Conservation (phyloP, 2,113 vertebrate genomes). For the Lamprologus callipterus region DNA sequence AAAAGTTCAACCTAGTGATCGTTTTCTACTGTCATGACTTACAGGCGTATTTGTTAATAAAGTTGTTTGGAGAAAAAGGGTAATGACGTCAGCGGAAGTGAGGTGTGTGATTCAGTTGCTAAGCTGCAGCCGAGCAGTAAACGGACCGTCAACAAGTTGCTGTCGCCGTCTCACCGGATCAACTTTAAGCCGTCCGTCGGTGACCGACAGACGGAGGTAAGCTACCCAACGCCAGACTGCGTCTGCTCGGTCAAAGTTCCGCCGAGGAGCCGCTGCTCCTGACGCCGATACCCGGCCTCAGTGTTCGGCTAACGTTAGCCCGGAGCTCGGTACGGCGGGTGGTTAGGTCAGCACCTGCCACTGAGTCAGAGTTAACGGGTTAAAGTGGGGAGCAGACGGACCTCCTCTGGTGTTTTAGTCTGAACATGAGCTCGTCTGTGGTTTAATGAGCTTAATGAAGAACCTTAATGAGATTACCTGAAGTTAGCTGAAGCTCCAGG, state of each 20-base stretch:
- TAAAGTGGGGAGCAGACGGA: neutral
- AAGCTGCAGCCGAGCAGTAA: slow-evolving; percentile 10
- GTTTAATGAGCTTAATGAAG: neutral
- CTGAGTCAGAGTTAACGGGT: neutral
- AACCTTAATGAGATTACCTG: neutral
- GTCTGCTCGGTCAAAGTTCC: neutral
- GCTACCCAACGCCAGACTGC: neutral
- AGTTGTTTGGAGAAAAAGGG: fast-evolving
- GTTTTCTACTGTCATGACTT: neutral
- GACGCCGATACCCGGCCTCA: fast-evolving
- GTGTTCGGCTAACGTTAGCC: neutral
- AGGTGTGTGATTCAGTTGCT: slow-evolving; percentile 17
- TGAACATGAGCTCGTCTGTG: neutral
- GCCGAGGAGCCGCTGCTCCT: neutral
- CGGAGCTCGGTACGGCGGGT: neutral
- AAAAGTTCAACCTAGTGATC: neutral
- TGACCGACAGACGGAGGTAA: neutral
- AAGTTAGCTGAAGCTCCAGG: neutral
- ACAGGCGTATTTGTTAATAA: neutral
- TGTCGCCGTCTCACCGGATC: neutral
- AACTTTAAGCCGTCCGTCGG: neutral
- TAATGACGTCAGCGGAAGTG: slow-evolving; percentile 16
- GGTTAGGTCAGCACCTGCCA: neutral
- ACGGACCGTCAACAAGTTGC: neutral
- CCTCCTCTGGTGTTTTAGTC: neutral